These are phyloP conservation scores for Pseudolaguvia tuberculata DNA, from an alignment of 2,113 vertebrate species.

Conservation along the genomic window DNA sequence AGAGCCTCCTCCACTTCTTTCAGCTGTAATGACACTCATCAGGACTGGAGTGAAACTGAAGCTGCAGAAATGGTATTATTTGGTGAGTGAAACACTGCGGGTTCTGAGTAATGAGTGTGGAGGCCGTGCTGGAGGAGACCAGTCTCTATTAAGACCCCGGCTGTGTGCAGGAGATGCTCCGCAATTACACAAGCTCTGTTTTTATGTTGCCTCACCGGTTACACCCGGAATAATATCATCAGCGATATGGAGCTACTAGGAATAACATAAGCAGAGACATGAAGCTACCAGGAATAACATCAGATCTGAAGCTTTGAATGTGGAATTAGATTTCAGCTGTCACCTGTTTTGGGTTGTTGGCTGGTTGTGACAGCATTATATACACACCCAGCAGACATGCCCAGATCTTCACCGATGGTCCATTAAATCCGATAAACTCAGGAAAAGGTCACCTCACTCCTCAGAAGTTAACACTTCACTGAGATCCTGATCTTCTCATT, in stretches of 20 bases:
- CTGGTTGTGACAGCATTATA: no score
- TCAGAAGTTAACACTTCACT: no score
- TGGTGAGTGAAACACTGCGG: conserved; percentile 28
- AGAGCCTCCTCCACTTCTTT: conserved; percentile 23
- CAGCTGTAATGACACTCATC: conserved; percentile 34
- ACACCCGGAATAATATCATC: no score
- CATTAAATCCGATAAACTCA: no score
- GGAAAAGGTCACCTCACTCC: no score
- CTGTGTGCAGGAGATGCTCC: conserved; percentile 9
- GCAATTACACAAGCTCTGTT: conserved; percentile 31
- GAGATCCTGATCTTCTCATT: not conserved
- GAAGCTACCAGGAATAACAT: no score
- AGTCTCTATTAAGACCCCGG: conserved; percentile 40
- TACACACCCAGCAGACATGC: no score
- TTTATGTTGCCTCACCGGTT: conserved; percentile 4
- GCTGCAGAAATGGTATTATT: conserved; percentile 33
- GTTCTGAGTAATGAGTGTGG: conserved; percentile 30
- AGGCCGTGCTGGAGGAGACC: conserved; percentile 16
- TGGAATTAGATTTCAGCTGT: not conserved
- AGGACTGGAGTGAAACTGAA: conserved; percentile 28
- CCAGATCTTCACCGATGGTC: no score
- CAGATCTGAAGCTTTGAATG: not conserved
- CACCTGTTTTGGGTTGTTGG: no score
- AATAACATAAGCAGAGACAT: no score
- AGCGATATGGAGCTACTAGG: no score